Evolutionary conservation across 1,140 invertebrate species (phyloP), one percentile per base, ranked within the genome.

Genomic region (Drosophila melanica): DNA sequence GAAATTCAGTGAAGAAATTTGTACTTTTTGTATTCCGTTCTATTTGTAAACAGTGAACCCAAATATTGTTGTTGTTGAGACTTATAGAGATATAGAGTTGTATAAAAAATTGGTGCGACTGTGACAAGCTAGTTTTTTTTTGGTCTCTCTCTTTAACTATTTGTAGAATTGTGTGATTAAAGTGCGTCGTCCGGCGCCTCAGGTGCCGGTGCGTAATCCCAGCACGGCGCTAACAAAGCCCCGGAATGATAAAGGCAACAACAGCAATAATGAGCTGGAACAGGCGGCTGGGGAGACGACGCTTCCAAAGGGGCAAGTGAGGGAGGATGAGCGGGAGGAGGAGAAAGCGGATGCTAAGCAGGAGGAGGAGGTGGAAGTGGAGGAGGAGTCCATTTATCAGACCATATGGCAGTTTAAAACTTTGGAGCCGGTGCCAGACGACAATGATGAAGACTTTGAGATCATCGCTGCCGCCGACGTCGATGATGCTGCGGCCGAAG

Each of bases 331-430:
- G 58, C 53, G 0, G 54, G 33, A 39, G 7, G 10, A 18, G 42
- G n/a, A 39, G 8, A 39, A 73, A 18, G 12, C 14, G 14, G 27
- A 59, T 14, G 18, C 9, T 20, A 20, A 10, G 20, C 10, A 48
- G 44, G 68, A 77, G 30, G 55, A 68, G 7, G 62, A 50, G 18
- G 68, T 75, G 30, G 55, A 68, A 5, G 62, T 47, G 18, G 71
- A 81, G n/a, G 90, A 91, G 48, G 91, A 92, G 20, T 76, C 78
- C 8, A 92, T 92, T 60, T 92, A 92, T 69, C 91, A 92, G 37
- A 82, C 91, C 50, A 92, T 92, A 48, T 92, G 91, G 91, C 79
- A 91, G 54, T 92, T 90, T 39, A 76, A 90, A 57, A 92, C 91
- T 1, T 16, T 90, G 18, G 78, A 91, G 65, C 75, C 77, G 6